These are phyloP conservation scores for Porites evermanni DNA, from an alignment of 92 coral and sea anemone species.

Conservation along the genomic window DNA sequence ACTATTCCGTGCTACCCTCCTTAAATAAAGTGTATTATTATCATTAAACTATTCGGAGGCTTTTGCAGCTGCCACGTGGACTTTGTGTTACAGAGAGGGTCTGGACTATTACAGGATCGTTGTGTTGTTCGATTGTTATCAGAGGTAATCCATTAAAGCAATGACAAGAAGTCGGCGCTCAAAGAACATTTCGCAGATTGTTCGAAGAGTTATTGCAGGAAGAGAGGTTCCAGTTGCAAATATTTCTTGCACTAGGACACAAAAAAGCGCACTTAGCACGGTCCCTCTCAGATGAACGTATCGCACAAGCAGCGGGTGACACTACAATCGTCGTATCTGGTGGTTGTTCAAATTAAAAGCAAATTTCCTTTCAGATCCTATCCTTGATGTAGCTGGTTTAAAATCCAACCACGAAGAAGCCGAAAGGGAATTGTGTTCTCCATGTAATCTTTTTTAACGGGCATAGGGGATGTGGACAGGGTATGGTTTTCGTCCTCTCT, in stretches of 20 bases:
- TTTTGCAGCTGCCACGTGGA: background rate
- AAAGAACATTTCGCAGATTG: background rate
- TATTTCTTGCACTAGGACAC: slow-evolving; percentile 28
- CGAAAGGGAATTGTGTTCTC: background rate
- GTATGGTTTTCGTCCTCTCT: too few species aligned
- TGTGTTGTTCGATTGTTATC: slow-evolving; percentile 10
- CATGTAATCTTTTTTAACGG: background rate
- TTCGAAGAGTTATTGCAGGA: background rate
- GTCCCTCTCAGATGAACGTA: slow-evolving; percentile 41
- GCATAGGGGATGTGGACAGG: background rate
- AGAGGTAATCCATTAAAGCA: slow-evolving; percentile 22
- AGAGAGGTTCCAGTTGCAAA: background rate
- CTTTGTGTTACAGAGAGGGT: background rate
- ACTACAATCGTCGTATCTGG: background rate
- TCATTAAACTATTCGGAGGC: background rate
- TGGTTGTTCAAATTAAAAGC: too few species aligned
- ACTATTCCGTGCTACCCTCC: too few species aligned
- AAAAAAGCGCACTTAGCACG: slow-evolving; percentile 45
- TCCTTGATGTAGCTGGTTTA: slow-evolving; percentile 14
- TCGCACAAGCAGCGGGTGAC: slow-evolving; percentile 19
- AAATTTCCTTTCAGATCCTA: background rate
- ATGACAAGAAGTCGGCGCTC: slow-evolving; percentile 15
- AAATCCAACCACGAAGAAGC: slow-evolving; percentile 49
- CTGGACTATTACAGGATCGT: background rate
- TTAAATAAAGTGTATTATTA: too few species aligned